Percentiles rank a stretch among this genome's conserved stretches.
Evolutionary conservation across 2,888 invertebrate species (phyloP).

Genomic region (Torymus aiolomorphi): DNA sequence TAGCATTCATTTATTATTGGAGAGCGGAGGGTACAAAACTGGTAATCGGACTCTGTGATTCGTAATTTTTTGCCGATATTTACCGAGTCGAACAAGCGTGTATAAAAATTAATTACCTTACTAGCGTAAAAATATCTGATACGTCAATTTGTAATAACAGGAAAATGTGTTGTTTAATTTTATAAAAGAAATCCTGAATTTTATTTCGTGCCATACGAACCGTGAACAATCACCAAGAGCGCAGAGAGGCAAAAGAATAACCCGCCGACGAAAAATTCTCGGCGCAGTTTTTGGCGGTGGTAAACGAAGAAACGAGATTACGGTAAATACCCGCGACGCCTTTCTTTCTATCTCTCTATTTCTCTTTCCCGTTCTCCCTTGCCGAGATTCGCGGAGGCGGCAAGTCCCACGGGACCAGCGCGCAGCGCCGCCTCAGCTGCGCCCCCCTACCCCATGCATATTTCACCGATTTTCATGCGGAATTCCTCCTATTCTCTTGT

Average conservation of each 20-base stretch:
- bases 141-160: too few relatives aligned
- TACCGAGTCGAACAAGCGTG: too few relatives aligned
- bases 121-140: too few relatives aligned
- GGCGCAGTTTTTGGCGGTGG: neutral
- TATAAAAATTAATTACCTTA: too few relatives aligned
- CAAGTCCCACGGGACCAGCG: constrained; percentile 56
- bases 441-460: constrained; percentile 65
- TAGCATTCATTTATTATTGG: too few relatives aligned
- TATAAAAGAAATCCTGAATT: too few relatives aligned
- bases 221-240: too few relatives aligned
- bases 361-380: neutral
- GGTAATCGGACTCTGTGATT: too few relatives aligned
- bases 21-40: too few relatives aligned
- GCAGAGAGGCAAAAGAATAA: neutral
- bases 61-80: too few relatives aligned
- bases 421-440: constrained; percentile 59
- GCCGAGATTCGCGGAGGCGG: constrained; percentile 60
- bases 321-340: constrained; percentile 33
- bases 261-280: neutral
- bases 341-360: constrained; percentile 54
- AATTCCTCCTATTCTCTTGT: constrained; percentile 62
- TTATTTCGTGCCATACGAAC: too few relatives aligned
- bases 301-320: constrained; percentile 45
- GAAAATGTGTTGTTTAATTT: too few relatives aligned
- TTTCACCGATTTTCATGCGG: constrained; percentile 71